These are phyloP conservation scores for Bombus impatiens DNA, from an alignment of 1,140 invertebrate genomes.

Conservation along the genomic window DNA sequence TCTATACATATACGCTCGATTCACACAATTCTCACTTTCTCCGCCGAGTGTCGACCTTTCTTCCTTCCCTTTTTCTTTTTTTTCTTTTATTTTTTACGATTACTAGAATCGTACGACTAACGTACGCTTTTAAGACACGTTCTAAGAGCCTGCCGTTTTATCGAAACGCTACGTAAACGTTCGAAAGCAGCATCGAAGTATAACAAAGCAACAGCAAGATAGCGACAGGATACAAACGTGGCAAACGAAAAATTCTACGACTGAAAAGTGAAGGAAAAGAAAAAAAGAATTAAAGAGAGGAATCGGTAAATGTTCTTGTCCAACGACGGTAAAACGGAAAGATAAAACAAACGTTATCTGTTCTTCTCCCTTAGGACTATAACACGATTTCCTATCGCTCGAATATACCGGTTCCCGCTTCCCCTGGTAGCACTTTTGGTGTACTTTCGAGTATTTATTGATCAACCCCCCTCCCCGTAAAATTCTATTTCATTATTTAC, in stretches of 20 bases:
- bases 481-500: constrained; percentile 40
- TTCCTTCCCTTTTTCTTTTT: background rate
- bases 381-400: background rate
- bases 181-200: constrained; percentile 13
- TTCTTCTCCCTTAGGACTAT: constrained; percentile 19
- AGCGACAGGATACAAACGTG: background rate
- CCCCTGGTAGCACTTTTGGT: constrained; percentile 47
- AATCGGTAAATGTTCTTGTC: background rate
- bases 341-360: background rate
- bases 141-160: constrained; percentile 50
- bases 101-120: constrained; percentile 29
- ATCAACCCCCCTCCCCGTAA: constrained; percentile 16
- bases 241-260: background rate
- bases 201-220: background rate
- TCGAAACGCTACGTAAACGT: constrained; percentile 47
- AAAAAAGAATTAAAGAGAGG: background rate
- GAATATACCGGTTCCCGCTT: constrained; percentile 28
- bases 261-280: background rate
- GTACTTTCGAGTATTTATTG: constrained; percentile 50
- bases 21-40: background rate
- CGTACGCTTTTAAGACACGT: constrained; percentile 60
- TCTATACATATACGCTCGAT: constrained; percentile 20
- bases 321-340: background rate
- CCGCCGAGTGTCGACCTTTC: background rate
- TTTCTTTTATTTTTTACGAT: constrained; percentile 10